These are phyloP conservation scores for Eumacrocentrus americanus DNA, from an alignment of 2,888 invertebrate genomes.

Conservation along the genomic window DNA sequence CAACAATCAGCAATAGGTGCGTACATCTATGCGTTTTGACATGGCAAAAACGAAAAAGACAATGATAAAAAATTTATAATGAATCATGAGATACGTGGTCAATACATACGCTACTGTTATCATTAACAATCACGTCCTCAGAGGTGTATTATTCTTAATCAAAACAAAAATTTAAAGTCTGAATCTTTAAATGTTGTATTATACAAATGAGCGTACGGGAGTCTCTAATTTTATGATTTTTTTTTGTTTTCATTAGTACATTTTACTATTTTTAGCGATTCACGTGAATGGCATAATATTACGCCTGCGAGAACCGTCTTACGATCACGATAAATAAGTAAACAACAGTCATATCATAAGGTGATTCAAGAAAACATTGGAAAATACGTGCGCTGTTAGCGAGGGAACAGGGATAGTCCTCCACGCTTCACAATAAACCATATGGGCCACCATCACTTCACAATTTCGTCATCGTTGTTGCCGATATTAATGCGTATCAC, in stretches of 20 bases:
- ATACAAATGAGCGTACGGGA: not conserved
- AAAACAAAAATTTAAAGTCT: not conserved
- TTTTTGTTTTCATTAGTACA: too few species aligned
- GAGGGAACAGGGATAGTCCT: constrained; percentile 1
- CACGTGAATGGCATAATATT: too few species aligned
- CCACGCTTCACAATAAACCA: not conserved
- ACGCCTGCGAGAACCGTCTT: too few species aligned
- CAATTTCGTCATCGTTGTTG: not conserved
- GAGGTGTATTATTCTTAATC: not conserved
- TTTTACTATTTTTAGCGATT: too few species aligned
- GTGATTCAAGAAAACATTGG: too few species aligned
- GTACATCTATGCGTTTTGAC: constrained; percentile 23
- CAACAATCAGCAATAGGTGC: constrained; percentile 14
- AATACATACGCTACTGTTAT: constrained; percentile 21
- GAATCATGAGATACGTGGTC: constrained; percentile 29
- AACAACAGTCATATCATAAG: too few species aligned
- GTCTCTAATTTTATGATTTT: too few species aligned
- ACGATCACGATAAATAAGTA: too few species aligned
- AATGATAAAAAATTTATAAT: too few species aligned
- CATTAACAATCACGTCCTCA: too few species aligned
- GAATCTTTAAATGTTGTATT: not conserved
- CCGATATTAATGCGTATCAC: not conserved
- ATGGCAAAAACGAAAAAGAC: constrained; percentile 8
- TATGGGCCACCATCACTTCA: not conserved
- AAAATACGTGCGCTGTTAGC: too few species aligned